Conservation (phyloP, 2,888 invertebrate genomes). For the Bellardia bayeri region DNA sequence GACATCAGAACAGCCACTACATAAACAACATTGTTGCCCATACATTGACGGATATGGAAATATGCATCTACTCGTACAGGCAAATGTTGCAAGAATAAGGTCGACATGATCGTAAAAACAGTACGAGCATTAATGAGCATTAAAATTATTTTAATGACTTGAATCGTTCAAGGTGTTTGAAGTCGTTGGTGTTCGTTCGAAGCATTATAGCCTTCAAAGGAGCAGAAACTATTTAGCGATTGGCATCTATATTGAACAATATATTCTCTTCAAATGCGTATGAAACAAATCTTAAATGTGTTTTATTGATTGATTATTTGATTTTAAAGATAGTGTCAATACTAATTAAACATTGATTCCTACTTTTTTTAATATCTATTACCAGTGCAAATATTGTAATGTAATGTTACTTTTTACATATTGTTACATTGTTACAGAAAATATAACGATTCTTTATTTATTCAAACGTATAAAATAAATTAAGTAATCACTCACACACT, state of each 20-base stretch:
- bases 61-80: background rate
- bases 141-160: constrained; percentile 38
- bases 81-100: constrained; percentile 14
- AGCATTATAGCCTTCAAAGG: background rate
- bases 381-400: no score
- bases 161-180: constrained; percentile 22
- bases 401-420: no score
- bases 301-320: background rate
- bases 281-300: background rate
- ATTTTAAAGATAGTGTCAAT: no score
- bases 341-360: no score
- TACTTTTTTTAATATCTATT: no score
- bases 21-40: constrained; percentile 53
- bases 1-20: constrained; percentile 22
- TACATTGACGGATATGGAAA: background rate
- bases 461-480: no score
- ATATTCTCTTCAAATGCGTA: background rate
- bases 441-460: no score
- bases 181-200: background rate
- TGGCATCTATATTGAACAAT: background rate
- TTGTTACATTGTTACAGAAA: no score
- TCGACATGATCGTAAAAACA: constrained; percentile 15
- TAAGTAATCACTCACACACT: no score
- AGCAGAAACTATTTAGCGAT: background rate
- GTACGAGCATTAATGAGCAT: constrained; percentile 27